These are phyloP conservation scores for Chaenogobius annularis DNA, from an alignment of 2,113 vertebrate genomes.

Conservation along the genomic window DNA sequence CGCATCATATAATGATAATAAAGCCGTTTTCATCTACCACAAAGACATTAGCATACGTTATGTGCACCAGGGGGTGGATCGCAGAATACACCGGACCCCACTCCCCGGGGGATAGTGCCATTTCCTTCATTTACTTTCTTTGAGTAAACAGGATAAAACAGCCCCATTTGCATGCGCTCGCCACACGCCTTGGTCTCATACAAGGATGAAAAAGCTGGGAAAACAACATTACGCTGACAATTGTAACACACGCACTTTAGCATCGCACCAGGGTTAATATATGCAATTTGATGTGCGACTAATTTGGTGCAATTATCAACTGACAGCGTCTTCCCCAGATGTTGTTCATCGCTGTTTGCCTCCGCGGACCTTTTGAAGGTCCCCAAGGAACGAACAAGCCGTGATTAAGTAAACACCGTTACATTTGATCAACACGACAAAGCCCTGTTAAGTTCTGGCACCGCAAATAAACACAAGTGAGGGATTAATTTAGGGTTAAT, in stretches of 20 bases:
- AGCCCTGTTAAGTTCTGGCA: constrained; percentile 52
- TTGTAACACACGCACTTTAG: constrained; percentile 11
- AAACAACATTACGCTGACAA: constrained; percentile 16
- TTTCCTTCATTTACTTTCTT: constrained; percentile 55
- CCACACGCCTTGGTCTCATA: constrained; percentile 10
- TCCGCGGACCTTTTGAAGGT: constrained; percentile 48
- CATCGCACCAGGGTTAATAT: constrained; percentile 54
- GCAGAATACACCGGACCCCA: constrained; percentile 42
- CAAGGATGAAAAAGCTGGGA: constrained; percentile 42
- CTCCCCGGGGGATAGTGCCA: constrained; percentile 56
- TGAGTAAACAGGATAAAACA: constrained; percentile 72
- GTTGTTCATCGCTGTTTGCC: constrained; percentile 58
- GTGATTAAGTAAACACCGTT: constrained; percentile 74
- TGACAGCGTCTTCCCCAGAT: constrained; percentile 51
- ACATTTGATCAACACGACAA: constrained; percentile 55
- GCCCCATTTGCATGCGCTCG: constrained; percentile 61
- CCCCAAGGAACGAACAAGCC: constrained; percentile 59
- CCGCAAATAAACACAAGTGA: constrained; percentile 49
- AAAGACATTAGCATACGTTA: constrained; percentile 59
- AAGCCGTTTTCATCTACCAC: constrained; percentile 38
- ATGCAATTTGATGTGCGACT: constrained; percentile 57
- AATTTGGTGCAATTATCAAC: constrained; percentile 66
- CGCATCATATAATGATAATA: constrained; percentile 31
- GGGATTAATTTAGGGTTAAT: constrained; percentile 73
- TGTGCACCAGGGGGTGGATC: constrained; percentile 33